phyloP scores from a whole-genome alignment of 2,797 vertebrate species.

The Gymnothorax javanicus region DNA sequence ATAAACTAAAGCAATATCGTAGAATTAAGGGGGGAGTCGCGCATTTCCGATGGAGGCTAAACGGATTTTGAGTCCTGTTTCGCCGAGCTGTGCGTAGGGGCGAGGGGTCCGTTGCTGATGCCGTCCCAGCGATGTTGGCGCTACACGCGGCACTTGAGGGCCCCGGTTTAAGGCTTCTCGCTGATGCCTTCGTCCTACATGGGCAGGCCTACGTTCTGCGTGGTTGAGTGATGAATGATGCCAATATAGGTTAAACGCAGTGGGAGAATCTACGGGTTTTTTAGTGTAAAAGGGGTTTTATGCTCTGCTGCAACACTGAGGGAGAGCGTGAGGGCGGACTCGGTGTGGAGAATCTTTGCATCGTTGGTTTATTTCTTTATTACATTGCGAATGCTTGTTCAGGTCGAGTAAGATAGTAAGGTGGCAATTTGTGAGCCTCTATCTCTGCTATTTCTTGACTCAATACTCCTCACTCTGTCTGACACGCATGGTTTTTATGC shows the following conservation, averaged over 20 bases:
- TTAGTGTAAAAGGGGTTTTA: neutral
- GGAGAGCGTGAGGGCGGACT: neutral
- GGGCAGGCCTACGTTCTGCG: constrained; percentile 37
- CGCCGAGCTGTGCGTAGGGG: constrained; percentile 54
- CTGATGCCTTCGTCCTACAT: constrained; percentile 44
- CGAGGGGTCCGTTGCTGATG: constrained; percentile 37
- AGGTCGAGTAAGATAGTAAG: too few relatives aligned
- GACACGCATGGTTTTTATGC: too few relatives aligned
- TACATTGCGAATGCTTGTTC: too few relatives aligned
- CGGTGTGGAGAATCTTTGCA: too few relatives aligned
- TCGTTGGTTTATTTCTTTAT: too few relatives aligned
- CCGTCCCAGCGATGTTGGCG: constrained; percentile 33
- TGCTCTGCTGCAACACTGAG: constrained; percentile 25
- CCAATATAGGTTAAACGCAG: constrained; percentile 37
- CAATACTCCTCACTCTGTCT: too few relatives aligned
- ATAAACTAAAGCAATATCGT: constrained; percentile 79
- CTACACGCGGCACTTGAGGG: constrained; percentile 58
- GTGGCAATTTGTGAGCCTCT: too few relatives aligned
- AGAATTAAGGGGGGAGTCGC: constrained; percentile 72
- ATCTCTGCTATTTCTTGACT: too few relatives aligned
- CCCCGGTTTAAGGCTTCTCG: constrained; percentile 36
- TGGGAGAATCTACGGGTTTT: constrained; percentile 29
- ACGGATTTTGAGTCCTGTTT: constrained; percentile 67
- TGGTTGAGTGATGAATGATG: constrained; percentile 56
- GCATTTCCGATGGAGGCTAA: constrained; percentile 72